phyloP scores from a whole-genome alignment of 2,113 vertebrate genomes.

The Nesoenas mayeri region DNA sequence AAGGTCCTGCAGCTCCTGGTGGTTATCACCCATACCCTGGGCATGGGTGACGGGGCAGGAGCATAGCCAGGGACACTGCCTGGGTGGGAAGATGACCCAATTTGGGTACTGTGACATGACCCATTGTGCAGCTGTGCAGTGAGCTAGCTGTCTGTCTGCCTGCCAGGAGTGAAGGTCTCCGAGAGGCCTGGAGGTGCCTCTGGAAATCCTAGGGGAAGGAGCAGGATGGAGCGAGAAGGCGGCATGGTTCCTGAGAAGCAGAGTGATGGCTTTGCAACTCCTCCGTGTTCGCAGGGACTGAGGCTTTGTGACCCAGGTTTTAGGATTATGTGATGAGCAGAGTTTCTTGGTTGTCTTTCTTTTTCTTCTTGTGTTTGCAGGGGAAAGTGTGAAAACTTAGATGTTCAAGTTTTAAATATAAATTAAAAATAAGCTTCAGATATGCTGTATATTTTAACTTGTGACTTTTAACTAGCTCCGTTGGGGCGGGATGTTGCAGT shows the following conservation, averaged over 20 bases:
- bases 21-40: not conserved
- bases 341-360: not conserved
- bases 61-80: not conserved
- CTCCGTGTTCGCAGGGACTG: fast-evolving
- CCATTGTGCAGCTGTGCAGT: fast-evolving
- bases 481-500: not conserved
- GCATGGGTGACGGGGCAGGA: not conserved
- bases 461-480: not conserved
- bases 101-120: not conserved
- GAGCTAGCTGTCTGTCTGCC: not conserved
- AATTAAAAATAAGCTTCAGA: constrained; percentile 16
- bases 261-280: not conserved
- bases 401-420: constrained; percentile 16
- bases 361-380: not conserved
- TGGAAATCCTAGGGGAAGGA: not conserved
- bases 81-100: not conserved
- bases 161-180: not conserved
- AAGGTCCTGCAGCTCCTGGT: not conserved
- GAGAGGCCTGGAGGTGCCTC: not conserved
- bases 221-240: fast-evolving
- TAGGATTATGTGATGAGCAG: not conserved
- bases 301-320: not conserved
- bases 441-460: not conserved
- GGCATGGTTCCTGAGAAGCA: not conserved
- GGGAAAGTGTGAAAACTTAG: not conserved